phyloP scores from a whole-genome alignment of 2,888 invertebrate species.

The Pterostichus madidus region DNA sequence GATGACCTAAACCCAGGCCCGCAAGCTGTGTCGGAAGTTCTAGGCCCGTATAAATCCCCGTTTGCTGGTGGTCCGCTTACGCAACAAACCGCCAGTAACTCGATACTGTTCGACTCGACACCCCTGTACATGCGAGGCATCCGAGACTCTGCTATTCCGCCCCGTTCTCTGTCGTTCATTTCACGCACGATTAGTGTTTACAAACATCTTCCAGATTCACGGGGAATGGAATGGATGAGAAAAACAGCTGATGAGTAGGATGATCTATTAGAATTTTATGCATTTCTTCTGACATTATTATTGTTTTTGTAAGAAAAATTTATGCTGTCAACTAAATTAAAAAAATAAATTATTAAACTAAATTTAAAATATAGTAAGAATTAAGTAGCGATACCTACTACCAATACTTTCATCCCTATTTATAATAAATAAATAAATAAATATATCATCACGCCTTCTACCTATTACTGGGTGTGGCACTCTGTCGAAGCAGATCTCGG shows the following conservation, averaged over 20 bases:
- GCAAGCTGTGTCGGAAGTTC: conserved; percentile 17
- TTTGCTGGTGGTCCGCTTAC: conserved; percentile 58
- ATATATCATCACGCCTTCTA: too few species aligned
- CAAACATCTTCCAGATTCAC: conserved; percentile 63
- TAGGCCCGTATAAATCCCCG: conserved; percentile 30
- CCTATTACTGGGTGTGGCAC: too few species aligned
- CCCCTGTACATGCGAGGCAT: conserved; percentile 12
- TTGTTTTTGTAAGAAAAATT: too few species aligned
- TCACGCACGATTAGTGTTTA: conserved; percentile 65
- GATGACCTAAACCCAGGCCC: neutral
- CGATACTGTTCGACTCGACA: conserved; percentile 39
- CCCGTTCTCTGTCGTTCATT: conserved; percentile 36
- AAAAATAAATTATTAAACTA: too few species aligned
- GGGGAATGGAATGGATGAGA: neutral
- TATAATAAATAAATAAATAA: too few species aligned
- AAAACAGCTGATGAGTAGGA: conserved; percentile 24
- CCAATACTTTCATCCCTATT: too few species aligned
- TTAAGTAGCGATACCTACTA: too few species aligned
- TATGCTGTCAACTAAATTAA: too few species aligned
- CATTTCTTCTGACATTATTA: neutral
- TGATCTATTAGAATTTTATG: neutral
- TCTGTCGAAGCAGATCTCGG: too few species aligned
- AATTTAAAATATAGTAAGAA: too few species aligned
- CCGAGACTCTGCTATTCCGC: neutral
- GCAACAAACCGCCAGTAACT: conserved; percentile 41